Base-by-base conservation (phyloP, 2,888 invertebrate species). In the Protophormia terraenovae region DNA sequence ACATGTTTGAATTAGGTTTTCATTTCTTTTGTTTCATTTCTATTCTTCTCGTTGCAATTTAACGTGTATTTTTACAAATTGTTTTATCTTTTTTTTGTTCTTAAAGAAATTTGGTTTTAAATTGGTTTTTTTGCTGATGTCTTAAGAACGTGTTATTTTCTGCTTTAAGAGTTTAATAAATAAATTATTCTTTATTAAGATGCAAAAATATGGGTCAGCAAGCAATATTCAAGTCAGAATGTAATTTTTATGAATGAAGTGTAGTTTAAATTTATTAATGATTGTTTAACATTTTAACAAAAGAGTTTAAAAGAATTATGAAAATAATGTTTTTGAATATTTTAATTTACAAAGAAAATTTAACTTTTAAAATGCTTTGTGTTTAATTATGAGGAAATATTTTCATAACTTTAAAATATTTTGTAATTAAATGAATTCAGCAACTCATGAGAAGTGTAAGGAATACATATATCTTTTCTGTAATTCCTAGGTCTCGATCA, bases 31-130 rank as follows among this genome's bases (percentile, higher is more conserved):
- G 10, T 14, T 58, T 41, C 38, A n/a, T n/a, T 58, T 27, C n/a
- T n/a, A 7, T 58, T 16, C 8, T 29, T 4, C 1, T n/a, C n/a
- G n/a, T 41, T 41, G n/a, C 35, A 58, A 8, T 60, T 27, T 14
- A 50, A 71, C 78, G 62, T 78, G 78, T 67, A 47, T 3, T 62
- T 75, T 50, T 12, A n/a, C 1, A 75, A 22, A 35, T 24, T n/a
- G 1, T n/a, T 62, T 75, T 50, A 75, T 75, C 75, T 47, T n/a
- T n/a, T 53, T 16, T n/a, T 53, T 16, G 27, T 67, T 27, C 8
- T 64, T 72, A 6, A 12, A 47, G 14, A 47, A 50, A 24, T 6
- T 41, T 66, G 1, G 27, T 12, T 38, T 27, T 7, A 12, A 24
- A n/a, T 60, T 12, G 14, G 38, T 47, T 69, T 4, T 67, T 58